Base-by-base conservation (phyloP, 2,113 vertebrate species). In the Pavo muticus region DNA sequence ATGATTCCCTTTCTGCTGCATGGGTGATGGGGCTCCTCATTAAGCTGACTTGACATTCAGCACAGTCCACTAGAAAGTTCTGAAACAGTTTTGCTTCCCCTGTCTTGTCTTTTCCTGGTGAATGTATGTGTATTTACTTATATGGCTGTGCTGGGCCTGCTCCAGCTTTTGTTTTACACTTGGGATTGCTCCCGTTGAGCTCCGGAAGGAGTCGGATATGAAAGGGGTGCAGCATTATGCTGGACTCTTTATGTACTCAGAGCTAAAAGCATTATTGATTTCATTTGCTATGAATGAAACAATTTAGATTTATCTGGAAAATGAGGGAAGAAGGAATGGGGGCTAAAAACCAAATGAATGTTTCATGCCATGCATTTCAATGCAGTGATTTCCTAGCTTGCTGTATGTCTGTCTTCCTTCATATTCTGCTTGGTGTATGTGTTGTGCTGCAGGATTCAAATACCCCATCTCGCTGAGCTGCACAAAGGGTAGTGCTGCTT, bases 231-330 rank as follows among this genome's bases (percentile, higher is more conserved):
- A 39, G 85, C 29, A 29, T 83, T 67, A 16, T 73, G 84, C 84
- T 42, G 67, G 57, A 39, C 63, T 82, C 54, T 3, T 8, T 4
- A 30, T 56, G 68, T 52, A 45, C 61, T 67, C 2, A 0, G 52
- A 44, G 83, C 76, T 97, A 90, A 97, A 95, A 97, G 93, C 76
- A 39, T 90, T 95, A 97, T 95, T 0, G 94, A 95, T 96, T 93
- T 57, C 57, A 84, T 88, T 91, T 88, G 70, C 69, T 87, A 17
- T 95, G 93, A 95, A 94, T 87, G 86, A 90, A 95, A 40, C 37
- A 30, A 37, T 86, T 91, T 77, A 72, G 75, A 86, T 84, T 19
- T 57, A 32, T 95, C 86, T 84, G 73, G 76, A 96, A 96, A 94
- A 88, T 6, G 27, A 88, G 73, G 65, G 60, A 5, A 82, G 57